Evolutionary conservation across 2,888 invertebrate genomes (phyloP).

Genomic region (Sesia apiformis): DNA sequence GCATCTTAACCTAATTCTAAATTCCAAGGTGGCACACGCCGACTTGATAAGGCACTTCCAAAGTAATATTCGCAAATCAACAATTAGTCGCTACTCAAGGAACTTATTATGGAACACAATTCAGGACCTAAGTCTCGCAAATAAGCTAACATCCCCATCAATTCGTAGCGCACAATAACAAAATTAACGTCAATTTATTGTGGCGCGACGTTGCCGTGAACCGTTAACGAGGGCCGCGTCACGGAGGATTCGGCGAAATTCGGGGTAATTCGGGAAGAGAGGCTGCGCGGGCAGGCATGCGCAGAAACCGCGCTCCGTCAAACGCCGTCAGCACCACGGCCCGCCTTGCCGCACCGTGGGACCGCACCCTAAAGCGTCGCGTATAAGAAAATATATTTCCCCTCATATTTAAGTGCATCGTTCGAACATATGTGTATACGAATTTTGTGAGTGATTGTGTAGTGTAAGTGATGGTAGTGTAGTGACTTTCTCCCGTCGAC

Average conservation of each 20-base stretch:
- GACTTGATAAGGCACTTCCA: too few species aligned
- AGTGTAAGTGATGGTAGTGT: constrained; percentile 21
- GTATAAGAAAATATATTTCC: not conserved
- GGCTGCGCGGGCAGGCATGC: constrained; percentile 63
- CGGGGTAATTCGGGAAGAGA: constrained; percentile 17
- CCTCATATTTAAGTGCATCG: not conserved
- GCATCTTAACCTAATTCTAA: too few species aligned
- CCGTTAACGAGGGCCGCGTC: constrained; percentile 52
- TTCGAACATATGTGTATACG: constrained; percentile 17
- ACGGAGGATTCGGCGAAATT: constrained; percentile 41
- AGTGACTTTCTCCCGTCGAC: constrained; percentile 15
- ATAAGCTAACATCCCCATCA: constrained; percentile 27
- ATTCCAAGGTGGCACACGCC: too few species aligned
- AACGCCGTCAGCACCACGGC: constrained; percentile 50
- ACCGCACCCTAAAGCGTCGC: constrained; percentile 30
- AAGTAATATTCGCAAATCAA: too few species aligned
- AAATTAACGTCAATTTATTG: constrained; percentile 65
- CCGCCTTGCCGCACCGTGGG: constrained; percentile 46
- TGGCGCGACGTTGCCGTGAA: constrained; percentile 40
- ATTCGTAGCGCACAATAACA: constrained; percentile 49
- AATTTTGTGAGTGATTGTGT: constrained; percentile 35
- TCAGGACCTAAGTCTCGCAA: not conserved
- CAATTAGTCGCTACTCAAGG: too few species aligned
- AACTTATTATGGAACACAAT: too few species aligned
- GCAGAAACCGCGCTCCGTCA: constrained; percentile 42